Evolutionary conservation across 2,113 vertebrate species (phyloP), one percentile per base, ranked within the genome.

Genomic region (Albula glossodonta): DNA sequence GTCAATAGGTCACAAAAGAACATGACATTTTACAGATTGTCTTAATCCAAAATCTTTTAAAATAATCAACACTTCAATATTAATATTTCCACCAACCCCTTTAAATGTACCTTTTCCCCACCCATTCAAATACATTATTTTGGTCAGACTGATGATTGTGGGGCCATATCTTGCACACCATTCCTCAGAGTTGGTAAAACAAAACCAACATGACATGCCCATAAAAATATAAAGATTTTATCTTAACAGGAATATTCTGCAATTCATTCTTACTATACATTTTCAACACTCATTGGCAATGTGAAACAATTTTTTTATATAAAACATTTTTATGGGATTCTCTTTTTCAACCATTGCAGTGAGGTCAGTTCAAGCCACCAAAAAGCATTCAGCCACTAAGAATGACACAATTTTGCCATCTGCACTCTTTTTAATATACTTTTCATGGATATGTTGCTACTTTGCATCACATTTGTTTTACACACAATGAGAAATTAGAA

Each of bases 11-110:
- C 52, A 12, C 80, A 77, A 85, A 90, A 22, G n/a, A 4, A 51
- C 4, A 50, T 48, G 78, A 90, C 82, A 91, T 79, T 53, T 88
- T 86, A 88, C 88, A 84, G 92, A 93, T 91, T 93, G 90, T 91
- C 92, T 90, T 89, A 87, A 86, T 78, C 84, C 84, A 51, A 83
- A 83, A 81, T 53, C 70, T 74, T n/a, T 70, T 51, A 66, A 84
- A 74, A 74, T 74, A 74, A 74, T 74, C 22, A 25, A 31, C 53
- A 17, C 57, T 78, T 74, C 12, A 51, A 51, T 13, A 84, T 51
- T 79, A 50, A 31, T n/a, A 7, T 22, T 70, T 8, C 22, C 63
- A 70, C 13, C 48, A 70, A n/a, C 5, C 31, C 25, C 17, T n/a
- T 83, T 70, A 74, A 22, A 86, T 60, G 50, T 51, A 31, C 12